A percentile compares a stretch with the other conserved stretches of the same genome.
Evolutionary conservation across 2,113 vertebrate species (phyloP).

Genomic region (Malurus cyaneus): DNA sequence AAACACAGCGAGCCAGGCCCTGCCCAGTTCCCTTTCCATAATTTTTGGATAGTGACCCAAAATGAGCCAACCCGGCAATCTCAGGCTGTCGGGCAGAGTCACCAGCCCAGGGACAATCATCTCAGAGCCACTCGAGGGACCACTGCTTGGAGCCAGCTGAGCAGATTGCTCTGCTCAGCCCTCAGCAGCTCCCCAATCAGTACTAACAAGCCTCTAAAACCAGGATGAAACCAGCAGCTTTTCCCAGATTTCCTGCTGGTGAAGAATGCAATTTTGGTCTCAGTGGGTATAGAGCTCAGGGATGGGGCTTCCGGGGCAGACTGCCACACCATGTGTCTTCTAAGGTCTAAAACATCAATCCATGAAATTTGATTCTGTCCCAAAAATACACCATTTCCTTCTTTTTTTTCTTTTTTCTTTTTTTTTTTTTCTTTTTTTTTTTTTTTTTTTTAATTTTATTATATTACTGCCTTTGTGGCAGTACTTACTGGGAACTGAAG

Average conservation of each 20-base stretch:
- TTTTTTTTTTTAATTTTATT: too few species aligned
- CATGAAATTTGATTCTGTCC: neutral
- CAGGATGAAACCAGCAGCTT: neutral
- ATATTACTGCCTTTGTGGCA: neutral
- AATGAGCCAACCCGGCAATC: too few species aligned
- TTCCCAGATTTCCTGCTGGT: neutral
- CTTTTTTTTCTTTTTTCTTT: neutral
- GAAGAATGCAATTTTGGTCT: neutral
- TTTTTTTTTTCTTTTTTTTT: too few species aligned
- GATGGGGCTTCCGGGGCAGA: neutral
- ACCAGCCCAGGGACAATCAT: neutral
- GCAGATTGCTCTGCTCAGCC: neutral
- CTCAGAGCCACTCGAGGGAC: neutral
- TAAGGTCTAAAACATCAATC: neutral
- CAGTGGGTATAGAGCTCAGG: neutral
- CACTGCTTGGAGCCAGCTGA: accelerated
- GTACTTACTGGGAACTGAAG: neutral
- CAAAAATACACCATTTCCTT: accelerated
- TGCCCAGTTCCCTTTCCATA: too few species aligned
- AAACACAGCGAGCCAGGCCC: neutral
- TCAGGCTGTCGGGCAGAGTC: neutral
- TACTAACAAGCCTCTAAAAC: neutral
- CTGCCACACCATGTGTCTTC: neutral
- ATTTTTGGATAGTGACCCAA: too few species aligned
- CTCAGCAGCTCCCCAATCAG: neutral